These are phyloP conservation scores for Perizoma affinitatum DNA, from an alignment of 2,888 invertebrate species.

Conservation along the genomic window DNA sequence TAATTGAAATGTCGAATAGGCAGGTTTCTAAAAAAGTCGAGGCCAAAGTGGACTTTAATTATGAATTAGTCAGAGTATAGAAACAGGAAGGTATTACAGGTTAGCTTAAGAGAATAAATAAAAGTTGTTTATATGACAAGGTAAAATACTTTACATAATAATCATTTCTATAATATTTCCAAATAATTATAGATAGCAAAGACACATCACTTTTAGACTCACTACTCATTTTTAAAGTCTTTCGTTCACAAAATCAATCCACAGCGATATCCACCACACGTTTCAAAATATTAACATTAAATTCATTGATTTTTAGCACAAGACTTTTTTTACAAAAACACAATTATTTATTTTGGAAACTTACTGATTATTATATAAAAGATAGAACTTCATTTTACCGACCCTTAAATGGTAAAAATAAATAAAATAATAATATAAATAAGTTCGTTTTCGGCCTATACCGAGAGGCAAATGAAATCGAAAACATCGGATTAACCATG, in stretches of 20 bases:
- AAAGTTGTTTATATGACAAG: background rate
- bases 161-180: slow-evolving; percentile 56
- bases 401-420: slow-evolving; percentile 36
- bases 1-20: no score
- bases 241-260: background rate
- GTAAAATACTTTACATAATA: slow-evolving; percentile 49
- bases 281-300: background rate
- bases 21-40: no score
- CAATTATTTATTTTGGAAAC: slow-evolving; percentile 34
- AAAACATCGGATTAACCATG: slow-evolving; percentile 30
- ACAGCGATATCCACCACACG: background rate
- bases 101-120: no score
- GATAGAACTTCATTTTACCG: slow-evolving; percentile 67
- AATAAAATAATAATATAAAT: slow-evolving; percentile 34
- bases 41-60: no score
- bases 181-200: slow-evolving; percentile 57
- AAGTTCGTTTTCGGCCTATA: slow-evolving; percentile 47
- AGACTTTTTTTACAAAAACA: no score
- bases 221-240: slow-evolving; percentile 49
- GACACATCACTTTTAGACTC: slow-evolving; percentile 54
- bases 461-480: slow-evolving; percentile 45
- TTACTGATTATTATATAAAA: slow-evolving; percentile 74
- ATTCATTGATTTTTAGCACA: background rate
- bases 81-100: no score
- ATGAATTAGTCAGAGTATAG: no score